These are phyloP conservation scores for Naja naja DNA, from an alignment of 2,113 vertebrate genomes.

Conservation along the genomic window DNA sequence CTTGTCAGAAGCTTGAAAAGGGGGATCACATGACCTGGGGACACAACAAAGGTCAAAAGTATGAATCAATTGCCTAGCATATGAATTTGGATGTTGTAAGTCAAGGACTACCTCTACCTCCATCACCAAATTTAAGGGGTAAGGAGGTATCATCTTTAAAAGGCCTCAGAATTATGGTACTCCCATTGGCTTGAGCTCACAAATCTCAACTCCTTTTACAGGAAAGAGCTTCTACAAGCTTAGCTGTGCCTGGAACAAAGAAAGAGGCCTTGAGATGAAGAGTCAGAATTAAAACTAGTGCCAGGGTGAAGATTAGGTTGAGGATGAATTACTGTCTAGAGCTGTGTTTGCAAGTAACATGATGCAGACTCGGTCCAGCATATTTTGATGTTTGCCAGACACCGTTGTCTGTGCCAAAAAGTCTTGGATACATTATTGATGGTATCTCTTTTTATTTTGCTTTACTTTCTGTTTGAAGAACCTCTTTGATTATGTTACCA, in stretches of 20 bases:
- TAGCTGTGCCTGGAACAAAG: not conserved
- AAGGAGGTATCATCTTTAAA: not conserved
- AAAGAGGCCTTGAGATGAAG: not conserved
- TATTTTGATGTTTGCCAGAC: not conserved
- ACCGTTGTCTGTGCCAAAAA: not conserved
- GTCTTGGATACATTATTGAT: not conserved
- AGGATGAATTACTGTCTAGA: not conserved
- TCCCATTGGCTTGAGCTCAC: not conserved
- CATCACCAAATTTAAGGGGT: not conserved
- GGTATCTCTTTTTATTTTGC: not conserved
- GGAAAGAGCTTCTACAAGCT: not conserved
- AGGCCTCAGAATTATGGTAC: not conserved
- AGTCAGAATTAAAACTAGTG: not conserved
- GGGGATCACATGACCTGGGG: not conserved
- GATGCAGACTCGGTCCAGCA: not conserved
- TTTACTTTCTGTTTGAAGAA: constrained; percentile 3
- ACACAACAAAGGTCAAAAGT: not conserved
- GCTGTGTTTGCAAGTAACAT: not conserved
- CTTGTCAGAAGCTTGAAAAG: too few species aligned
- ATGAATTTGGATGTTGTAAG: not conserved
- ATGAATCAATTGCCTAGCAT: not conserved
- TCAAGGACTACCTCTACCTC: not conserved
- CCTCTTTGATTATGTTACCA: constrained; percentile 1
- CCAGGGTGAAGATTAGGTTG: not conserved
- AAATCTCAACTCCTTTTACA: not conserved